These are phyloP conservation scores for Drosophila cardini DNA, from an alignment of 1,140 invertebrate genomes.

Conservation along the genomic window DNA sequence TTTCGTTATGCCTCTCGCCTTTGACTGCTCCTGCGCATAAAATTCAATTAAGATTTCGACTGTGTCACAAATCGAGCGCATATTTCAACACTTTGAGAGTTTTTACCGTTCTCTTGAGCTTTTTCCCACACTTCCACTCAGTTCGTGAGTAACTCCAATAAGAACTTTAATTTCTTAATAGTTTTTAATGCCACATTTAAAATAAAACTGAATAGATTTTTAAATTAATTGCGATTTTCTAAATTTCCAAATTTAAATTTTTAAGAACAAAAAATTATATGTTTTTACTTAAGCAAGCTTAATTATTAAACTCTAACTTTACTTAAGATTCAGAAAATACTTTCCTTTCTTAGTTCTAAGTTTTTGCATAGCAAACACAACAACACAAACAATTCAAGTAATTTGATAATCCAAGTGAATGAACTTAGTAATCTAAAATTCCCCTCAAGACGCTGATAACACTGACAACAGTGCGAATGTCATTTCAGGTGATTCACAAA, in stretches of 20 bases:
- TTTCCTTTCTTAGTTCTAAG: too few relatives aligned
- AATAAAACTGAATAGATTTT: background rate
- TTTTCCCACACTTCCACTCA: constrained; percentile 17
- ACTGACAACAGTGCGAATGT: constrained; percentile 24
- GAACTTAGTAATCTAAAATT: background rate
- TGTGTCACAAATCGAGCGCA: constrained; percentile 56
- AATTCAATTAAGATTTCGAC: constrained; percentile 66
- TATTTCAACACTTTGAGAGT: background rate
- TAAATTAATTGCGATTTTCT: too few relatives aligned
- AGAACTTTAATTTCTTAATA: background rate
- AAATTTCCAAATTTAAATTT: background rate
- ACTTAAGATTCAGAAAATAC: too few relatives aligned
- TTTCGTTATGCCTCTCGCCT: constrained; percentile 34
- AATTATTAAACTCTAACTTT: too few relatives aligned
- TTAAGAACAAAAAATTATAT: background rate
- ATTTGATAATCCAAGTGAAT: background rate
- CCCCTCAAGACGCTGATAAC: constrained; percentile 57
- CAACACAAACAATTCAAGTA: too few relatives aligned
- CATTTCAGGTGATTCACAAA: constrained; percentile 47
- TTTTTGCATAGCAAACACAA: too few relatives aligned
- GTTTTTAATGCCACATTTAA: background rate
- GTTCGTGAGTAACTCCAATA: background rate
- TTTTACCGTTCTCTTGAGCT: constrained; percentile 23
- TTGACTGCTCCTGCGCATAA: constrained; percentile 71
- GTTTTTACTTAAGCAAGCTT: too few relatives aligned